phyloP scores from a whole-genome alignment of 2,888 invertebrate genomes.

The Mylabris sibirica region DNA sequence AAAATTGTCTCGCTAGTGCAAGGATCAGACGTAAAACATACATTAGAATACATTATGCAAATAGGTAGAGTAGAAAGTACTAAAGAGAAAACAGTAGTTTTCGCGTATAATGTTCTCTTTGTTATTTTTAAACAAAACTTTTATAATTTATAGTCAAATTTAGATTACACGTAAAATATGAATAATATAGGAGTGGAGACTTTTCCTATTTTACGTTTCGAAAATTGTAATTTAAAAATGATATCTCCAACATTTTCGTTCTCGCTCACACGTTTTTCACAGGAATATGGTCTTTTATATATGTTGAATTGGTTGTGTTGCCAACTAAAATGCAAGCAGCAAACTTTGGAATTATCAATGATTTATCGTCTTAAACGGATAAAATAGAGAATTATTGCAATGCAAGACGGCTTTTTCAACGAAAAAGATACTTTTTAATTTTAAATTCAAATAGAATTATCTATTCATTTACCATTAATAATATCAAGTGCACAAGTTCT shows the following conservation, averaged over 20 bases:
- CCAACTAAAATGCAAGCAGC: slow-evolving; percentile 19
- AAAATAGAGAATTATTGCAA: background rate
- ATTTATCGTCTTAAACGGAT: slow-evolving; percentile 19
- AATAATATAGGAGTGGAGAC: slow-evolving; percentile 32
- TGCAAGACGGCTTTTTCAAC: background rate
- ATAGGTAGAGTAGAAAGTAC: slow-evolving; percentile 33
- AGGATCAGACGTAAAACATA: slow-evolving; percentile 50
- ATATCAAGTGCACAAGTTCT: background rate
- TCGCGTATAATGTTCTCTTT: slow-evolving; percentile 26
- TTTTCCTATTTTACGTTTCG: slow-evolving; percentile 29
- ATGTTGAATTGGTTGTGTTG: slow-evolving; percentile 14
- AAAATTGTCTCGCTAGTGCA: slow-evolving; percentile 39
- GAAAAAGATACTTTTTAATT: background rate
- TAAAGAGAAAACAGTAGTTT: slow-evolving; percentile 37
- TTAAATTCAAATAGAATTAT: background rate
- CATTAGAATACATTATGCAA: slow-evolving; percentile 52
- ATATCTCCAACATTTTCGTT: slow-evolving; percentile 19
- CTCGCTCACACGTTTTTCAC: slow-evolving; percentile 25
- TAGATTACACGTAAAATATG: slow-evolving; percentile 49
- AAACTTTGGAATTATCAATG: slow-evolving; percentile 17
- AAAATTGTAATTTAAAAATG: slow-evolving; percentile 34
- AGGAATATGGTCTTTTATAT: slow-evolving; percentile 28
- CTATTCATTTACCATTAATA: background rate
- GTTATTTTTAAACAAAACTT: slow-evolving; percentile 48
- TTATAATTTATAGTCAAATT: slow-evolving; percentile 49